Base-by-base conservation (phyloP, 2,113 vertebrate genomes). In the Lates calcarifer region DNA sequence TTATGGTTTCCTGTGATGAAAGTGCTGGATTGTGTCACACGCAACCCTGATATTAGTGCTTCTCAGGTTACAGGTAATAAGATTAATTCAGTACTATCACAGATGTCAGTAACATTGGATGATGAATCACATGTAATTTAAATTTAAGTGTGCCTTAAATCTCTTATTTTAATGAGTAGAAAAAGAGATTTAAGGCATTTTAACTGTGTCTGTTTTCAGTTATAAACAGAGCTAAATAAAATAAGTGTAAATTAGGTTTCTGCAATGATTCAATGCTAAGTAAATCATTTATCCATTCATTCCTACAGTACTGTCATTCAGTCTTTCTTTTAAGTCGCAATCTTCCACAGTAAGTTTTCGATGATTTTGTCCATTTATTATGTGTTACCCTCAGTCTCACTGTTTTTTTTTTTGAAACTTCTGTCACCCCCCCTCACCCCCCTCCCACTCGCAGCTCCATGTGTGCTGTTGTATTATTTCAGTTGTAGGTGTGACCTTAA, bases 381-480 rank as follows among this genome's bases (percentile, higher is more conserved):
- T 22, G 47, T 43, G 14, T 12, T 43, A 17, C 41, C 7, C 18
- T 20, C 45, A 2, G 17, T 47, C 17, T 47, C 18, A 18, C 18
- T 20, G 15, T 47, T 20, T 14, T 43, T 15, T 15, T 15, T 15
- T 17, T 41, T 4, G n/a, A n/a, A n/a, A n/a, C n/a, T n/a, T n/a
- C n/a, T n/a, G n/a, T n/a, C n/a, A n/a, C n/a, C n/a, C n/a, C n/a
- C n/a, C n/a, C n/a, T n/a, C n/a, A n/a, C n/a, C n/a, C n/a, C n/a
- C n/a, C n/a, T n/a, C n/a, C n/a, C n/a, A n/a, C n/a, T 28, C 35
- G 45, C 9, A 4, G 1, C 69, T 60, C 8, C n/a, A 7, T 47
- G 47, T 67, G 68, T 83, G 68, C 58, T 6, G 7, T 56, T 20
- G n/a, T n/a, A n/a, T n/a, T n/a, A n/a, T n/a, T n/a, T n/a, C n/a